Conservation (phyloP, 2,888 invertebrate species). For the Lepas anatifera region DNA sequence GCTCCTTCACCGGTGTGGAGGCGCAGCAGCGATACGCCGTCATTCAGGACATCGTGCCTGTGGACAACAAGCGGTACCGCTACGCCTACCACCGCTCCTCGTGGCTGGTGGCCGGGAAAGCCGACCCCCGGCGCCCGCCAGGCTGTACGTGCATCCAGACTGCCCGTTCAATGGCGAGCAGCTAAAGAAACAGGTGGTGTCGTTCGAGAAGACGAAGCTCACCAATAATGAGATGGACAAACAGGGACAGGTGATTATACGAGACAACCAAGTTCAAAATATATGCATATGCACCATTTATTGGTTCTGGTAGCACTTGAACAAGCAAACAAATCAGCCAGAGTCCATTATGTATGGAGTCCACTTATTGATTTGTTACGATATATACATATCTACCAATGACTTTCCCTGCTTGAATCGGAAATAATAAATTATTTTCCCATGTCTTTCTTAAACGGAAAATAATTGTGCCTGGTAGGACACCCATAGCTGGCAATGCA, state of each 20-base stretch:
- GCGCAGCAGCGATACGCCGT: constrained; percentile 61
- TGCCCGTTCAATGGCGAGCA: constrained; percentile 92
- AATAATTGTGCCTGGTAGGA: too few species aligned
- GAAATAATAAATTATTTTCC: too few species aligned
- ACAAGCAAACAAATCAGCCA: too few species aligned
- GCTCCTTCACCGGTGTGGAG: constrained; percentile 59
- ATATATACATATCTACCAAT: too few species aligned
- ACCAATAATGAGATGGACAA: constrained; percentile 98
- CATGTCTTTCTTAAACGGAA: too few species aligned
- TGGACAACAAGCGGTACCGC: constrained; percentile 88
- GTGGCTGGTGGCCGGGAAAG: constrained; percentile 96
- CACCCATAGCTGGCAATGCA: too few species aligned
- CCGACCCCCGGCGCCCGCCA: constrained; percentile 90
- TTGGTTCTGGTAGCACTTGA: too few species aligned
- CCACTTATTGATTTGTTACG: too few species aligned
- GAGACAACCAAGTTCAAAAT: too few species aligned
- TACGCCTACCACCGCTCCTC: constrained; percentile 98
- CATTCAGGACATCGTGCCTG: constrained; percentile 89
- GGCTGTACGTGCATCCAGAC: constrained; percentile 93
- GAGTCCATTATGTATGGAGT: too few species aligned
- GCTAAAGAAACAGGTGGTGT: constrained; percentile 88
- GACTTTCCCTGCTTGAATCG: too few species aligned
- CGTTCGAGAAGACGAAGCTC: constrained; percentile 95
- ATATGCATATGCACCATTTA: too few species aligned
- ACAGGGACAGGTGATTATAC: constrained; percentile 85